phyloP scores from a whole-genome alignment of 2,888 invertebrate species.

The Sesia apiformis region DNA sequence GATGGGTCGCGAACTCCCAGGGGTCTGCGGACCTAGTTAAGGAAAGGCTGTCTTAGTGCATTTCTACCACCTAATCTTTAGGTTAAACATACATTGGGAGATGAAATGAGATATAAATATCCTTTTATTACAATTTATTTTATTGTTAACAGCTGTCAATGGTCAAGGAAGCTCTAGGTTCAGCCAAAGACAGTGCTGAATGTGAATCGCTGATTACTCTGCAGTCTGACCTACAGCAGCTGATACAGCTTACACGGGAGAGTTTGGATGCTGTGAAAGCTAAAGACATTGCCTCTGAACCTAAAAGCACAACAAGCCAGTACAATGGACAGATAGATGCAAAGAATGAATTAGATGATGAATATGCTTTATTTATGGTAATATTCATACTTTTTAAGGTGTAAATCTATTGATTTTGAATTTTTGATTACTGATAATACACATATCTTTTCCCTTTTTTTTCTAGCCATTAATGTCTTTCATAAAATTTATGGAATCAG shows the following conservation, averaged over 20 bases:
- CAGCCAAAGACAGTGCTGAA: slow-evolving; percentile 56
- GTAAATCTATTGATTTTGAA: too few species aligned
- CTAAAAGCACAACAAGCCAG: slow-evolving; percentile 11
- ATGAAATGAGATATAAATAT: background rate
- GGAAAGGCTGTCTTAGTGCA: background rate
- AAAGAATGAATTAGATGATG: slow-evolving; percentile 52
- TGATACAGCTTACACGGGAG: slow-evolving; percentile 80
- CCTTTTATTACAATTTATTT: slow-evolving; percentile 5
- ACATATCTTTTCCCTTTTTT: too few species aligned
- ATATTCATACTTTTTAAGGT: background rate
- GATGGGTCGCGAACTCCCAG: too few species aligned
- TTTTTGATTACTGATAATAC: too few species aligned
- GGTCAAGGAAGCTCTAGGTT: slow-evolving; percentile 75
- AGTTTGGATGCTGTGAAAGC: slow-evolving; percentile 49
- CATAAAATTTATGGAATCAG: too few species aligned
- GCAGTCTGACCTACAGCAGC: slow-evolving; percentile 77
- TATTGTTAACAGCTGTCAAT: slow-evolving; percentile 66
- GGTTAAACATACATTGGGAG: background rate
- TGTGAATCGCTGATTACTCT: slow-evolving; percentile 75
- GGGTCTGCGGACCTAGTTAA: too few species aligned
- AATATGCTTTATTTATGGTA: slow-evolving; percentile 83
- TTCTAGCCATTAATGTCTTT: too few species aligned
- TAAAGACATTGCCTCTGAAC: slow-evolving; percentile 9
- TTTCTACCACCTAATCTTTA: background rate
- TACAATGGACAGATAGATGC: slow-evolving; percentile 14